Evolutionary conservation across 2,888 invertebrate species (phyloP).

Genomic region (Pherbina coryleti): DNA sequence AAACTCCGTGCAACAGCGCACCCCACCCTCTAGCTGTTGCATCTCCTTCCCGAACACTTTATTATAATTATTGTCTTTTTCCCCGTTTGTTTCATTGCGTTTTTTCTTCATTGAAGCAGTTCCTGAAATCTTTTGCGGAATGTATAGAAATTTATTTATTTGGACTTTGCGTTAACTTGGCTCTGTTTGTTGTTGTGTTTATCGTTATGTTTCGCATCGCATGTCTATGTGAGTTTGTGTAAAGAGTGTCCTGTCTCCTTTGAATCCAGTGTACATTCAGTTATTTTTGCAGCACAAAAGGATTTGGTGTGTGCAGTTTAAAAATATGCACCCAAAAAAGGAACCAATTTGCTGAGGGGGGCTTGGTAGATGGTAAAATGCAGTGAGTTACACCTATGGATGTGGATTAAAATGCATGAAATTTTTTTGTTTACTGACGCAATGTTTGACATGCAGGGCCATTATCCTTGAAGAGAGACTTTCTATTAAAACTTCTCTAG

Average conservation of each 20-base stretch:
- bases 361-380: too few relatives aligned
- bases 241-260: background rate
- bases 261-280: background rate
- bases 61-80: slow-evolving; percentile 36
- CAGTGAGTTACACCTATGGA: too few relatives aligned
- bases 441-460: too few relatives aligned
- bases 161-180: slow-evolving; percentile 6
- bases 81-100: slow-evolving; percentile 23
- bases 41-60: background rate
- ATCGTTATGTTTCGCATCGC: background rate
- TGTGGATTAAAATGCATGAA: too few relatives aligned
- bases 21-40: background rate
- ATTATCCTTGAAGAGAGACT: too few relatives aligned
- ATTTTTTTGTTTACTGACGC: too few relatives aligned
- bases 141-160: slow-evolving; percentile 41
- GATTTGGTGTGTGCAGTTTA: too few relatives aligned
- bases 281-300: too few relatives aligned
- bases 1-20: background rate
- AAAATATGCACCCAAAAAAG: too few relatives aligned
- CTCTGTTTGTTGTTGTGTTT: too few relatives aligned
- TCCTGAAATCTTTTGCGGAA: slow-evolving; percentile 27
- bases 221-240: background rate
- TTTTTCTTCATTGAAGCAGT: slow-evolving; percentile 20
- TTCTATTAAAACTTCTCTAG: too few relatives aligned
- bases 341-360: too few relatives aligned